phyloP scores from a whole-genome alignment of 2,113 vertebrate genomes.

The Corythaeola cristata region DNA sequence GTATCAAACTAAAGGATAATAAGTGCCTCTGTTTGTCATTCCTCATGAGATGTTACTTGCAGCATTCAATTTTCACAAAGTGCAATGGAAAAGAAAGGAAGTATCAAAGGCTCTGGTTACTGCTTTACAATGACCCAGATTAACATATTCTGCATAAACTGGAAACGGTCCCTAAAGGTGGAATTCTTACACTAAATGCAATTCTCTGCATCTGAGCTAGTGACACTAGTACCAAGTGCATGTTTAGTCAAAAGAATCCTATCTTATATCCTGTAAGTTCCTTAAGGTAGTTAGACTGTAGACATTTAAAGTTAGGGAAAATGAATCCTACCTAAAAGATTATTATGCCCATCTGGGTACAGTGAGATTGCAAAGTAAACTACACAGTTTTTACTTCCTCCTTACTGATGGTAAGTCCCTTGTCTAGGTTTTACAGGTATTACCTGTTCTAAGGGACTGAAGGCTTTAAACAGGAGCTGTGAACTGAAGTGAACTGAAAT shows the following conservation, averaged over 20 bases:
- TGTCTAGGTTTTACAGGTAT: neutral
- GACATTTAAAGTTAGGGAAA: neutral
- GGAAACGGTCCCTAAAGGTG: neutral
- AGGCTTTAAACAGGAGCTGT: neutral
- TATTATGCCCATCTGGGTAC: neutral
- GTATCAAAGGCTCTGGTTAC: neutral
- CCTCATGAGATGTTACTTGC: neutral
- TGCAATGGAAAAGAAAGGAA: neutral
- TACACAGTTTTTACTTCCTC: neutral
- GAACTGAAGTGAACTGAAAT: neutral
- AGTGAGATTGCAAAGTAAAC: neutral
- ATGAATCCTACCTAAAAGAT: neutral
- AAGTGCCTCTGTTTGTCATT: neutral
- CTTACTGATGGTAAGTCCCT: neutral
- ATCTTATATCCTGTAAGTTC: neutral
- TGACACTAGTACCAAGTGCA: neutral
- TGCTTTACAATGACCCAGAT: neutral
- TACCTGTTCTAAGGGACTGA: neutral
- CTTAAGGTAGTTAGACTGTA: neutral
- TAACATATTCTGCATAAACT: neutral
- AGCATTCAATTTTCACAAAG: neutral
- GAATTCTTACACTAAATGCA: neutral
- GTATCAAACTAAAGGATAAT: neutral
- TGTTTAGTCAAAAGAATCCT: neutral
- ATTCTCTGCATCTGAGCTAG: neutral